Evolutionary conservation across 2,113 vertebrate genomes (phyloP).

Genomic region (Alligator sinensis): DNA sequence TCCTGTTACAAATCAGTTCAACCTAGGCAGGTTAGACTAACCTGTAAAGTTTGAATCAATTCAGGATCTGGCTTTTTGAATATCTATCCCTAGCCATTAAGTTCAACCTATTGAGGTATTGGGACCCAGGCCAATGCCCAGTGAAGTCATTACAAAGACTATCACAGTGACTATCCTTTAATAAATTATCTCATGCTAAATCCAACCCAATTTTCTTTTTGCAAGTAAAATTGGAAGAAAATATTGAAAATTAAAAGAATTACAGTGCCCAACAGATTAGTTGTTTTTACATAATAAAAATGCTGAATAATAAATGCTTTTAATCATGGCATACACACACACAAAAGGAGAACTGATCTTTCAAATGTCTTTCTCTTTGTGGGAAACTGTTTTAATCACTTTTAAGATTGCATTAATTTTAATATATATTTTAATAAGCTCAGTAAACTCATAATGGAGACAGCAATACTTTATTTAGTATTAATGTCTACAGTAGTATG

Average conservation of each 20-base stretch:
- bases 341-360: background rate
- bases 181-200: background rate
- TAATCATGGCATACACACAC: conserved; percentile 3
- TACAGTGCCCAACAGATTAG: background rate
- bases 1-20: too few species aligned
- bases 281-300: conserved; percentile 22
- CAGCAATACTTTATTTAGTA: conserved; percentile 13
- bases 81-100: background rate
- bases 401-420: conserved; percentile 30
- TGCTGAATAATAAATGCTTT: background rate
- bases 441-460: conserved; percentile 42
- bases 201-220: background rate
- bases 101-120: background rate
- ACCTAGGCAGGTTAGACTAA: too few species aligned
- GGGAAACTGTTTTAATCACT: conserved; percentile 40
- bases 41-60: background rate
- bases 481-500: background rate
- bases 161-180: background rate
- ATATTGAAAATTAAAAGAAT: background rate
- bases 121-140: background rate
- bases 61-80: background rate
- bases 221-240: background rate
- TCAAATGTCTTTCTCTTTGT: conserved; percentile 22
- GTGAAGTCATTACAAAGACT: background rate
- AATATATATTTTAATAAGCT: conserved; percentile 45